A percentile compares a stretch with the other conserved stretches of the same genome.
phyloP scores from a whole-genome alignment of 2,113 vertebrate species.

The Microcebus jonahi region DNA sequence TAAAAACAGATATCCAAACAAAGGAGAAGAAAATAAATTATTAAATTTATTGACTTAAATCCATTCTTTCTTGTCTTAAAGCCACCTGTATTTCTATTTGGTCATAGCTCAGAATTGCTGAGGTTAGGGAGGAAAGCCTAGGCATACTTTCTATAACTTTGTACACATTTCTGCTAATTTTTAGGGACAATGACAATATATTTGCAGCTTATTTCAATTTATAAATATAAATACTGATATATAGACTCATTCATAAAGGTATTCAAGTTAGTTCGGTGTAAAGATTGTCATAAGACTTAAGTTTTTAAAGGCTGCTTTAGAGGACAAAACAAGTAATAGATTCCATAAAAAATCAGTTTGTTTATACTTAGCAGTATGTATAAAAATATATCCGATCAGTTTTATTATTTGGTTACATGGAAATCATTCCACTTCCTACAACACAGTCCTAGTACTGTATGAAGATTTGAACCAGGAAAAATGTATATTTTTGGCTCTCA shows the following conservation, averaged over 20 bases:
- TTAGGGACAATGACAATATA: not conserved
- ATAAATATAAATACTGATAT: not conserved
- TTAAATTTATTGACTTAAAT: not conserved
- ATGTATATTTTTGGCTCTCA: not conserved
- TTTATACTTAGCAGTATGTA: not conserved
- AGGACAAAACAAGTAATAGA: slow-evolving; percentile 16
- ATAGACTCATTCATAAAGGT: not conserved
- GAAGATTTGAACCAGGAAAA: not conserved
- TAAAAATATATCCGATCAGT: not conserved
- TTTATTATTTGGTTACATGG: not conserved
- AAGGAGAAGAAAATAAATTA: slow-evolving; percentile 81
- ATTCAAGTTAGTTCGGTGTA: not conserved
- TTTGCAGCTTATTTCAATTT: slow-evolving; percentile 23
- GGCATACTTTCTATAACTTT: not conserved
- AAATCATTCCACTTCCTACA: not conserved
- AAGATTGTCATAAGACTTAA: not conserved
- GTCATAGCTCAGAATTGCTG: not conserved
- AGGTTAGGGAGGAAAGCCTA: not conserved
- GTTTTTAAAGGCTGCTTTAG: slow-evolving; percentile 19
- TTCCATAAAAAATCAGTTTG: not conserved
- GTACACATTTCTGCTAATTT: not conserved
- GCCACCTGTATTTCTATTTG: not conserved
- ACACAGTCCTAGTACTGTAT: not conserved
- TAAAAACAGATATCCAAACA: not conserved
- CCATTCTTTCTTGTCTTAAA: not conserved